Evolutionary conservation across 2,888 invertebrate genomes (phyloP), one percentile per base, ranked within the genome.

Genomic region (Tetanocera ferruginea): DNA sequence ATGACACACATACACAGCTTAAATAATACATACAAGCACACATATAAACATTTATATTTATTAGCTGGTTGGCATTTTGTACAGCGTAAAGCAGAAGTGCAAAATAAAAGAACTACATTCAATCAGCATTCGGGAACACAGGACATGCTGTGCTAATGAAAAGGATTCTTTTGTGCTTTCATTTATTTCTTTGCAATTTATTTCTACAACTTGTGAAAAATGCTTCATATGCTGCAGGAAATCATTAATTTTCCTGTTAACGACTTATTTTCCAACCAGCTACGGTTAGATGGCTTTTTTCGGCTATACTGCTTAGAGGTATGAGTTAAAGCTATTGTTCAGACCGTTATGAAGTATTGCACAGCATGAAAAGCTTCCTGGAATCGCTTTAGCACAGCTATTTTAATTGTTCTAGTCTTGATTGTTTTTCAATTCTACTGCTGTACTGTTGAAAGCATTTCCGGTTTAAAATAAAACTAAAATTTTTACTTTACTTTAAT

Each of bases 91-190:
- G 43, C 11, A 43, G 14, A 28, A 14, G 17, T 11, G 60, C 1
- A 55, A 34, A 23, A n/a, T 67, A 19, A 34, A 67, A 67, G 19
- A 37, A 67, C 14, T 67, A 34, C 67, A 43, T 37, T 67, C 67
- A 67, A 67, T 67, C 67, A 67, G 67, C 67, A 43, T 67, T 67
- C 19, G 43, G 11, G 9, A n/a, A 14, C 37, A 23, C 34, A 49
- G 69, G 51, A 49, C 51, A 69, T 51, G 69, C 69, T 51, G 69
- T 28, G 69, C 69, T 69, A 69, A 69, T 69, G 51, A 69, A 69
- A 66, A 69, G 49, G 49, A 49, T 69, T 69, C 51, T 51, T 51
- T 69, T 69, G 49, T 25, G 49, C n/a, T 51, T 43, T 51, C 23
- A 17, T n/a, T 23, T 49, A 4, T 19, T 25, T 34, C 31, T 31